A percentile compares a stretch with the other conserved stretches of the same genome.
Conservation (phyloP, 2,888 invertebrate species). For the Lochmaea crataegi region DNA sequence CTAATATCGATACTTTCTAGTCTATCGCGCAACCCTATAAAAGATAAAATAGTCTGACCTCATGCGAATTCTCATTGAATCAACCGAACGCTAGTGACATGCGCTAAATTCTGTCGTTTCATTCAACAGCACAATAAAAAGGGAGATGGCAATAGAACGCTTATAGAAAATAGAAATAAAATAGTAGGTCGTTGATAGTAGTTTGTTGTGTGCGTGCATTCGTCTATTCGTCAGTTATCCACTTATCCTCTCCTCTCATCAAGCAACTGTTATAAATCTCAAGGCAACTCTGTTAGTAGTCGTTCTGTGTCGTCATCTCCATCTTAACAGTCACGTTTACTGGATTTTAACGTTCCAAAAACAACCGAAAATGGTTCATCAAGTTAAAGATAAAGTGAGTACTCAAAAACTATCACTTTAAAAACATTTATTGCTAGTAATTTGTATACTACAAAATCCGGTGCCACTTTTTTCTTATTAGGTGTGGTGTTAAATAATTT, state of each 20-base stretch:
- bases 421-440: too few relatives aligned
- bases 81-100: background rate
- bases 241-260: background rate
- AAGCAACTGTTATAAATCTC: slow-evolving; percentile 7
- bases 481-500: slow-evolving; percentile 16
- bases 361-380: slow-evolving; percentile 63
- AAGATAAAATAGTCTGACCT: too few relatives aligned
- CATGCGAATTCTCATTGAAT: slow-evolving; percentile 8
- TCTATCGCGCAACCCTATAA: too few relatives aligned
- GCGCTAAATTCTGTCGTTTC: slow-evolving; percentile 22
- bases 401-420: background rate
- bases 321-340: slow-evolving; percentile 14
- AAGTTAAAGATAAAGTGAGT: slow-evolving; percentile 67
- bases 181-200: too few relatives aligned
- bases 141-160: slow-evolving; percentile 26
- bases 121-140: slow-evolving; percentile 11
- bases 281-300: slow-evolving; percentile 6
- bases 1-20: too few relatives aligned
- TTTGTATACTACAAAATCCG: background rate
- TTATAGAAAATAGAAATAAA: slow-evolving; percentile 34
- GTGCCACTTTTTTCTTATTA: slow-evolving; percentile 3
- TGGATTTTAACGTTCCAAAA: slow-evolving; percentile 13
- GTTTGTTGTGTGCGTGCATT: slow-evolving; percentile 7
- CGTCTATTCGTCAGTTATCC: too few relatives aligned
- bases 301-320: slow-evolving; percentile 12